These are phyloP conservation scores for Drosophila sp. DNA, from an alignment of 1,140 invertebrate species.

Conservation along the genomic window DNA sequence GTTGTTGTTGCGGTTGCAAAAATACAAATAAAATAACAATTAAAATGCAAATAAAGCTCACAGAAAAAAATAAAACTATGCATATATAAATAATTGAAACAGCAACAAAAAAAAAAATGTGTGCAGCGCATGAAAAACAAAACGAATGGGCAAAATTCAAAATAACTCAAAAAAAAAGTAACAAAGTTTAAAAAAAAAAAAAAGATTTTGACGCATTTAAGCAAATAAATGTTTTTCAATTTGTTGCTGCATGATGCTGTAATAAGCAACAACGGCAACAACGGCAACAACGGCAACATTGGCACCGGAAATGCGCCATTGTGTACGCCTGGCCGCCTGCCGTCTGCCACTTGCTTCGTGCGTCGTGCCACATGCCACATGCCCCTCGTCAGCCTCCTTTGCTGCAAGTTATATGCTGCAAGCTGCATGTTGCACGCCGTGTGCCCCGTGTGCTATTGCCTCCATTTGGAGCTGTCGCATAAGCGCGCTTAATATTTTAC, in stretches of 20 bases:
- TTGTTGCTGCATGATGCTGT: slow-evolving; percentile 48
- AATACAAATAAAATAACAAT: slow-evolving; percentile 3
- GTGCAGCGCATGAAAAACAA: slow-evolving; percentile 5
- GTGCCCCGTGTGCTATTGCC: not conserved
- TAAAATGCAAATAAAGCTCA: slow-evolving; percentile 35
- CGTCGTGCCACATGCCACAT: not conserved
- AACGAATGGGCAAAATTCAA: not conserved
- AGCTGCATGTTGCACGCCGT: not conserved
- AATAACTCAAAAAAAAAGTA: slow-evolving; percentile 11
- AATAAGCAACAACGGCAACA: slow-evolving; percentile 8
- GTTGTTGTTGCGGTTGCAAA: slow-evolving; percentile 39
- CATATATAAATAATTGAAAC: slow-evolving; percentile 14
- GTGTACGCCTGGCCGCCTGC: slow-evolving; percentile 38
- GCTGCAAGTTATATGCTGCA: too few relatives aligned
- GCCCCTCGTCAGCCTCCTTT: too few relatives aligned
- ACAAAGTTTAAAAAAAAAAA: slow-evolving; percentile 15
- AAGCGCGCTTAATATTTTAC: slow-evolving; percentile 75
- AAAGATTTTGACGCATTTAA: slow-evolving; percentile 44
- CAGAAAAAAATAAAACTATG: slow-evolving; percentile 18
- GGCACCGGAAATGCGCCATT: slow-evolving; percentile 51
- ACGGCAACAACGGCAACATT: slow-evolving; percentile 2
- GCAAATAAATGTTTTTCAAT: slow-evolving; percentile 69
- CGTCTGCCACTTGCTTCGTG: too few relatives aligned
- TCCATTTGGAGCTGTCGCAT: slow-evolving; percentile 40
- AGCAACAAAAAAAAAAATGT: slow-evolving; percentile 18